A percentile compares a stretch with the other conserved stretches of the same genome.
These are phyloP conservation scores for Coenonympha glycerion DNA, from an alignment of 2,888 invertebrate genomes.

Conservation along the genomic window DNA sequence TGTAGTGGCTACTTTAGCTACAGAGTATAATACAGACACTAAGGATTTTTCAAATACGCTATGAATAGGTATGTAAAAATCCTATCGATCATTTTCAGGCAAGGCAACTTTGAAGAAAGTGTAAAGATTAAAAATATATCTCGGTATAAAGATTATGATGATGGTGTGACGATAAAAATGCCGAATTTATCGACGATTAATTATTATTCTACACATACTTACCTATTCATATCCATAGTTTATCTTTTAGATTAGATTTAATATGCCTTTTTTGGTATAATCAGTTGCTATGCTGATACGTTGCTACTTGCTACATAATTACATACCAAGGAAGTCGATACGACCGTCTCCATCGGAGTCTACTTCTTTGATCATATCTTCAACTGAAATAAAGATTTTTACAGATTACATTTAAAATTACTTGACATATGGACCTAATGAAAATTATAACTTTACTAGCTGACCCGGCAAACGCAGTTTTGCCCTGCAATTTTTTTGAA, in stretches of 20 bases:
- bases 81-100: too few relatives aligned
- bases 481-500: too few relatives aligned
- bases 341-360: constrained; percentile 96
- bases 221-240: neutral
- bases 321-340: constrained; percentile 91
- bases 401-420: too few relatives aligned
- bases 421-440: too few relatives aligned
- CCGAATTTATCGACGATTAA: neutral
- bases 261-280: too few relatives aligned
- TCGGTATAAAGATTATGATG: neutral
- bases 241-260: neutral
- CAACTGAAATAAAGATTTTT: constrained; percentile 83
- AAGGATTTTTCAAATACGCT: too few relatives aligned
- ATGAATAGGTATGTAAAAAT: too few relatives aligned
- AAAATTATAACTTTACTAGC: too few relatives aligned
- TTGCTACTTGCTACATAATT: neutral
- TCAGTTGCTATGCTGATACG: neutral
- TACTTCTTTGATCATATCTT: constrained; percentile 97
- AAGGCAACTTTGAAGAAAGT: neutral
- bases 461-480: too few relatives aligned
- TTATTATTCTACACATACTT: neutral
- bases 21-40: too few relatives aligned
- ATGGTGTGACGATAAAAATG: neutral
- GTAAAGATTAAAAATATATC: too few relatives aligned
- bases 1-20: too few relatives aligned